Conservation (phyloP, 1,140 invertebrate species). For the Diuraphis noxia region DNA sequence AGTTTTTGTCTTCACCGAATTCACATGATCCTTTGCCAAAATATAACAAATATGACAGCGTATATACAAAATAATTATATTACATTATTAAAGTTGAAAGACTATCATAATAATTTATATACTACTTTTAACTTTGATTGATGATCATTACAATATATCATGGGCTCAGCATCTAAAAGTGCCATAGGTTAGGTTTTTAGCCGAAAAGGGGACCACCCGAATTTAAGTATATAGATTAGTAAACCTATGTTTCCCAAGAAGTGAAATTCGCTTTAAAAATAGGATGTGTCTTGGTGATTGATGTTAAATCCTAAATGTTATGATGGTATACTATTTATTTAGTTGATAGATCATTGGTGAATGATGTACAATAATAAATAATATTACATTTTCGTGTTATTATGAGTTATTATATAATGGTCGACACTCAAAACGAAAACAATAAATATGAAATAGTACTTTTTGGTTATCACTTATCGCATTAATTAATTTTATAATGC, state of each 20-base stretch:
- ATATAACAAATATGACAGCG: background rate
- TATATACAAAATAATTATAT: background rate
- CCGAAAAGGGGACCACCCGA: too few relatives aligned
- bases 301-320: background rate
- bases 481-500: too few relatives aligned
- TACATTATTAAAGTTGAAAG: too few relatives aligned
- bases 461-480: too few relatives aligned
- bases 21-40: background rate
- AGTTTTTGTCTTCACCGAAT: background rate
- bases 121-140: background rate
- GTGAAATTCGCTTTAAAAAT: background rate
- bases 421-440: too few relatives aligned
- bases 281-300: background rate
- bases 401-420: too few relatives aligned
- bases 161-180: background rate
- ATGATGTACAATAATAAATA: too few relatives aligned
- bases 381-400: too few relatives aligned
- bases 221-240: too few relatives aligned
- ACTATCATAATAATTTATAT: background rate
- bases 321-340: background rate
- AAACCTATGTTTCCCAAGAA: background rate
- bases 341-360: too few relatives aligned
- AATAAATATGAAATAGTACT: too few relatives aligned
- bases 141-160: background rate
- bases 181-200: too few relatives aligned